Evolutionary conservation across 2,888 invertebrate species (phyloP).

Genomic region (Quadriops clusia): DNA sequence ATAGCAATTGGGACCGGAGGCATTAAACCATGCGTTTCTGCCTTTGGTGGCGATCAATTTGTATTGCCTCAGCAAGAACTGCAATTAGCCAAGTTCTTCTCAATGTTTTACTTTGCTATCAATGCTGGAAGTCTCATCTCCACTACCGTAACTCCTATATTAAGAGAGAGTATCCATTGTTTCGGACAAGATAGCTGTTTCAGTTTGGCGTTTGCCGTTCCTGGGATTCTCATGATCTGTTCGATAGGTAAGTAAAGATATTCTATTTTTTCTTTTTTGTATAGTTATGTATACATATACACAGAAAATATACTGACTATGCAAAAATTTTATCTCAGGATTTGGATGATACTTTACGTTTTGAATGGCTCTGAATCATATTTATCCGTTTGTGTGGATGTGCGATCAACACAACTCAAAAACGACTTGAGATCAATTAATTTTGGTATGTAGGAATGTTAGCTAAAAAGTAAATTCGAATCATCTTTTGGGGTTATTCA

Average conservation of each 20-base stretch:
- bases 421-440: too few species aligned
- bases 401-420: too few species aligned
- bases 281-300: too few species aligned
- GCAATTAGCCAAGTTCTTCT: conserved; percentile 78
- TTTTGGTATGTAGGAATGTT: too few species aligned
- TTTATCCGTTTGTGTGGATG: too few species aligned
- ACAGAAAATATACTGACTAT: too few species aligned
- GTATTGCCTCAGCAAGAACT: conserved; percentile 64
- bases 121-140: conserved; percentile 85
- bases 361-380: too few species aligned
- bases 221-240: conserved; percentile 72
- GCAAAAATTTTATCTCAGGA: too few species aligned
- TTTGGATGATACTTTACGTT: too few species aligned
- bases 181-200: conserved; percentile 68
- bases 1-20: conserved; percentile 90
- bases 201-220: conserved; percentile 80
- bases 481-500: too few species aligned
- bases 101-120: conserved; percentile 88
- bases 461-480: too few species aligned
- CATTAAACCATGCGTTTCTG: conserved; percentile 90
- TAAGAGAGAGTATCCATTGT: conserved; percentile 68
- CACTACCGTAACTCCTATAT: conserved; percentile 75
- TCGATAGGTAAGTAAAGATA: conserved; percentile 58
- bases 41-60: conserved; percentile 94
- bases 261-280: too few species aligned